These are phyloP conservation scores for Gandaritis pyraliata DNA, from an alignment of 2,888 invertebrate genomes.

Conservation along the genomic window DNA sequence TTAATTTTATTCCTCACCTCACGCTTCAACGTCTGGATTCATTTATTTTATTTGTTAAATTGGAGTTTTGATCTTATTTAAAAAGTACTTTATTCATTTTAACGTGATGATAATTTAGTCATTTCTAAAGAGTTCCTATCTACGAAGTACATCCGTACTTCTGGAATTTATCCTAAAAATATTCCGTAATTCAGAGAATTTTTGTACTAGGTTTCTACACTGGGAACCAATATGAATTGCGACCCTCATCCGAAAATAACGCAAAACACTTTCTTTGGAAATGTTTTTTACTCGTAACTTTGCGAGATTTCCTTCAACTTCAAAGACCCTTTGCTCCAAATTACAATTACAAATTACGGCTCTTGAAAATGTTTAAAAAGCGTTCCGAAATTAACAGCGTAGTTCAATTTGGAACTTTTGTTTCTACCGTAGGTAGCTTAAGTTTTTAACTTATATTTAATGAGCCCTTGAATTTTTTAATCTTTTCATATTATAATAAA, in stretches of 20 bases:
- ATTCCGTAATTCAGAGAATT: not conserved
- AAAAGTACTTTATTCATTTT: no score
- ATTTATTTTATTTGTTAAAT: not conserved
- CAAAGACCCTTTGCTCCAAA: constrained; percentile 47
- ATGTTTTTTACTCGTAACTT: constrained; percentile 44
- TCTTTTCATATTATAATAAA: not conserved
- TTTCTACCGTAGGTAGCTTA: constrained; percentile 29
- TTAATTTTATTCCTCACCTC: constrained; percentile 10
- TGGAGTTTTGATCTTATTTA: no score
- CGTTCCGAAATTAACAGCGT: constrained; percentile 44
- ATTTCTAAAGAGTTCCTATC: no score
- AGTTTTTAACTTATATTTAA: constrained; percentile 23
- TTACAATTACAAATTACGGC: constrained; percentile 47
- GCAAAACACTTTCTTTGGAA: constrained; percentile 40
- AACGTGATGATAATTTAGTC: no score
- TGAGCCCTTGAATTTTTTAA: constrained; percentile 10
- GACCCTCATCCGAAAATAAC: constrained; percentile 32
- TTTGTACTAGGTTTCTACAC: constrained; percentile 3
- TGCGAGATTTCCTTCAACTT: constrained; percentile 44
- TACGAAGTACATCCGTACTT: no score
- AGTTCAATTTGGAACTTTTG: constrained; percentile 42
- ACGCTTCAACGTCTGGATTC: not conserved
- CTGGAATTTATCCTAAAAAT: not conserved
- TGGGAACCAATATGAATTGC: constrained; percentile 35
- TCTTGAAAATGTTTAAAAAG: constrained; percentile 44